Percentiles rank a stretch among this genome's conserved stretches.
phyloP scores from a whole-genome alignment of 1,140 invertebrate species.

The Atta cephalotes region DNA sequence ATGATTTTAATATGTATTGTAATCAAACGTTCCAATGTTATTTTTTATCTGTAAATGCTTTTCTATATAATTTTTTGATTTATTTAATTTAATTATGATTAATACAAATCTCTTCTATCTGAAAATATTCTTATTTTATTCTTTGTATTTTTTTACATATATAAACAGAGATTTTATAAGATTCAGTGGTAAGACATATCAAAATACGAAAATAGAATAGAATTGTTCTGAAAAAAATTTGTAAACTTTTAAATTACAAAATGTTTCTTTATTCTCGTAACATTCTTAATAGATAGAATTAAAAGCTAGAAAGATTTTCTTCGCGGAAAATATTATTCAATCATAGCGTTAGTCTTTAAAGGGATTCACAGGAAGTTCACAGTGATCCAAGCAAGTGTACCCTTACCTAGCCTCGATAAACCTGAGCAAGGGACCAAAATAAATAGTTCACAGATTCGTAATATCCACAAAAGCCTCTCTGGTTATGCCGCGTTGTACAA shows the following conservation, averaged over 20 bases:
- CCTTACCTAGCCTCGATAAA: slow-evolving; percentile 61
- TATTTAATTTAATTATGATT: not conserved
- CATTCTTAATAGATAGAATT: not conserved
- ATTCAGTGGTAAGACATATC: not conserved
- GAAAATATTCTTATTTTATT: not conserved
- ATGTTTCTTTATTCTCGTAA: slow-evolving; percentile 3
- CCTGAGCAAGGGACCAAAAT: slow-evolving; percentile 70
- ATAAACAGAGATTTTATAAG: not conserved
- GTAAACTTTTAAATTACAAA: not conserved
- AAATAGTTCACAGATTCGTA: slow-evolving; percentile 73
- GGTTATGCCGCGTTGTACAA: slow-evolving; percentile 40
- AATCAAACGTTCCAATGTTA: not conserved
- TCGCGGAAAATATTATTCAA: not conserved
- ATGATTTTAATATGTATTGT: not conserved
- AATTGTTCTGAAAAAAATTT: not conserved
- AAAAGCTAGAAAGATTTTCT: not conserved
- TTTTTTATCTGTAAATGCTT: not conserved
- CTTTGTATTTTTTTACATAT: not conserved
- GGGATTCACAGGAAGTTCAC: slow-evolving; percentile 22
- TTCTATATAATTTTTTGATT: not conserved
- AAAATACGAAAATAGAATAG: not conserved
- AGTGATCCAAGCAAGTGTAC: not conserved
- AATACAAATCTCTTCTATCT: not conserved
- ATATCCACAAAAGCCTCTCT: slow-evolving; percentile 66
- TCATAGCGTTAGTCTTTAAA: not conserved